Evolutionary conservation across 2,797 vertebrate genomes (phyloP), one percentile per base, ranked within the genome.

Genomic region (Lerista edwardsae): DNA sequence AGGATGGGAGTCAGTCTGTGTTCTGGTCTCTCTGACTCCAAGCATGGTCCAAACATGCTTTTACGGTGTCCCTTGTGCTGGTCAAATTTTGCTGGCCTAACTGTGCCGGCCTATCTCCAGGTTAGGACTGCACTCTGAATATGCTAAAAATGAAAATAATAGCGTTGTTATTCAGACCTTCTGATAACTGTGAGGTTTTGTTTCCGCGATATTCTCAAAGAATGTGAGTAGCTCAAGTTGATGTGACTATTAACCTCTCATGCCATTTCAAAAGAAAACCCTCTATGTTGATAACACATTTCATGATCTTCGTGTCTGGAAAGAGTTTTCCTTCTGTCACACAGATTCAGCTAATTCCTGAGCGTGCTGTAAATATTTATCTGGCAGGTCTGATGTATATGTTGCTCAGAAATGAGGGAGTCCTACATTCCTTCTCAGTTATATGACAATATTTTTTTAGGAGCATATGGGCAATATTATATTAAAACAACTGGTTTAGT

Each of bases 331-430:
- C 89, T 95, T 95, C 96, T 95, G 94, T 95, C 93, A 88, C 92
- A 91, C 91, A 96, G 95, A 95, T 96, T 96, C 94, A 95, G 93
- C 94, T 96, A 95, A 94, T 89, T 93, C 61, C 92, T 92, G 93
- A 96, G 94, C 96, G 94, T 96, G 94, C 85, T 95, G 94, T 95
- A 96, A 95, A 96, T 96, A 96, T 96, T 96, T 97, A 96, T 96
- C 95, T 96, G 94, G 76, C 93, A 94, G 92, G 51, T 72, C 82
- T 95, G 95, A 95, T 93, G 93, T 93, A 94, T 82, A 93, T 90
- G 92, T 93, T 95, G 93, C 93, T 93, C 84, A 91, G 93, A 95
- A 95, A 95, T 96, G 92, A 95, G 84, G 89, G 92, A 93, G 89
- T 93, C 55, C 36, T 34, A 93, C 93, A 93, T 92, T 94, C 94